Base-by-base conservation (phyloP, 2,113 vertebrate species). In the Syrmaticus mikado region DNA sequence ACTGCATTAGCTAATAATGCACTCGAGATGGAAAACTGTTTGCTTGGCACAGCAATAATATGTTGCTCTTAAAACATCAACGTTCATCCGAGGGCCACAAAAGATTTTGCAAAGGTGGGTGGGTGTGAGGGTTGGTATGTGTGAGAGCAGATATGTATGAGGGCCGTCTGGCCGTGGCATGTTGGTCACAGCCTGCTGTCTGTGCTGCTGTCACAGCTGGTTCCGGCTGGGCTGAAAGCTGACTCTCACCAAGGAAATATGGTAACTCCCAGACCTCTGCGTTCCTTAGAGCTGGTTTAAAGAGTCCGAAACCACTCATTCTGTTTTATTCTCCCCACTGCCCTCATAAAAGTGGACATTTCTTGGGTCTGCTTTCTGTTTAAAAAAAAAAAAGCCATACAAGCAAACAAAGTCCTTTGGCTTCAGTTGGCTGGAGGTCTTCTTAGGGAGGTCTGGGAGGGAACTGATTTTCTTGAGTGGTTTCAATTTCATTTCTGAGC, bases 201-300 rank as follows among this genome's bases (percentile, higher is more conserved):
- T 60, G 55, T 55, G 27, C 32, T 82, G 55, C 74, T 27, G 66
- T 11, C 36, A 11, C 92, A 94, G 91, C 92, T 95, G 92, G 71
- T 87, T 85, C 92, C 6, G 15, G 67, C 84, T 77, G 75, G 60
- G 65, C 16, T 85, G 89, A 91, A 97, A 96, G 43, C 89, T 90
- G 93, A 96, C 43, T 77, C 89, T 89, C 79, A 87, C 72, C 76
- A 71, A 87, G 82, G 93, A 96, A 78, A 92, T 80, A 61, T 48
- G 75, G 73, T 45, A 45, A 71, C 87, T 95, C 70, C 65, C 79
- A 95, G 87, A 66, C n/a, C 60, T 43, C 50, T 40, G 55, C 10
- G 45, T 64, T 81, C 77, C 75, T 87, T 13, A 13, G 61, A 45
- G 34, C 57, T 87, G 46, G 12, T n/a, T 89, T 45, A 13, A 81